Base-by-base conservation (phyloP, 2,797 vertebrate species). In the Chiloscyllium punctatum region DNA sequence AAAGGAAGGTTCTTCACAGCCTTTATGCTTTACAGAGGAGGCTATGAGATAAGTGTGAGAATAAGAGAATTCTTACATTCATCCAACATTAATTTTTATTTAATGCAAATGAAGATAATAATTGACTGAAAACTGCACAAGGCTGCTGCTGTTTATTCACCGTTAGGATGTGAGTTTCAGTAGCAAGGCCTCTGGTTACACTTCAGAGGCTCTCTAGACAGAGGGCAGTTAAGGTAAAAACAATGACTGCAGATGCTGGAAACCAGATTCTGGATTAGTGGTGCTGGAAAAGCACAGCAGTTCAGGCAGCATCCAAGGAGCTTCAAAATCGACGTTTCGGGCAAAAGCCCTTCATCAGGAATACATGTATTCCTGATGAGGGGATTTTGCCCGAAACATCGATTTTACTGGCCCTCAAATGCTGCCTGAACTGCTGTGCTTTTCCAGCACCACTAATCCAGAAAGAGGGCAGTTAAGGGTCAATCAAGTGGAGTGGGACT, bases 1-100 rank as follows among this genome's bases (percentile, higher is more conserved):
- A 98, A 97, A 96, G 97, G 98, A 96, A 98, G 74, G 57, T 96
- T 96, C 48, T 98, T 98, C 88, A 96, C 96, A 96, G 97, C 97
- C 95, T 98, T 96, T 68, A 97, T 62, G 97, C 69, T 88, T 96
- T 97, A 0, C 97, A 95, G 95, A 96, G 96, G 96, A 94, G 96
- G 95, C 11, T 62, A 16, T n/a, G 9, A 62, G 18, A 0, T 90
- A 90, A 57, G 30, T 62, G 27, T 57, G 51, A 90, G 16, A 0
- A 15, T 30, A 33, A 90, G 11, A 5, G 18, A 92, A 69, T 15
- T 13, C 62, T 69, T 25, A 4, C 8, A 25, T 92, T 69, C 21
- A 69, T 69, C 90, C 66, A 69, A 37, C 23, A 23, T 23, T 42
- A 8, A 23, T n/a, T 42, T 42, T 66, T 68, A 68, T 9, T 3